A percentile compares a stretch with the other conserved stretches of the same genome.
Evolutionary conservation across 2,113 vertebrate species (phyloP).

Genomic region (Misgurnus anguillicaudatus): DNA sequence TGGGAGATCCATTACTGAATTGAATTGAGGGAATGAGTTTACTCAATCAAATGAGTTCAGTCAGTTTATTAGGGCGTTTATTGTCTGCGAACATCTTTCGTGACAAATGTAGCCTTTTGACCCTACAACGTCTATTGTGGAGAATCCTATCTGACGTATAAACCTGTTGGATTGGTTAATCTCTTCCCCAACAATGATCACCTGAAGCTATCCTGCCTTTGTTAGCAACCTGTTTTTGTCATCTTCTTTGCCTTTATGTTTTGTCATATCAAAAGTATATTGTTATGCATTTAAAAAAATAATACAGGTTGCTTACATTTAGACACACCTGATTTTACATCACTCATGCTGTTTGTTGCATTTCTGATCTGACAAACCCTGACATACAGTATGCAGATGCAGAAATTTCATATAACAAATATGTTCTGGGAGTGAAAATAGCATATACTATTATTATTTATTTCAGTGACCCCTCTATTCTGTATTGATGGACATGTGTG

Average conservation of each 20-base stretch:
- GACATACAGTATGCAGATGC: too few species aligned
- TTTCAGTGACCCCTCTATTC: too few species aligned
- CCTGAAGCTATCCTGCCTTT: not conserved
- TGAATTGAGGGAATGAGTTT: too few species aligned
- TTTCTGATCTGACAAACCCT: slow-evolving; percentile 14
- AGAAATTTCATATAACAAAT: too few species aligned
- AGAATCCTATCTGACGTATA: slow-evolving; percentile 15
- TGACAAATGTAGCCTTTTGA: slow-evolving; percentile 40
- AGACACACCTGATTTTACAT: not conserved
- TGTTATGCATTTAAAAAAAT: not conserved
- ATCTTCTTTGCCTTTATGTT: not conserved
- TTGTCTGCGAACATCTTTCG: not conserved
- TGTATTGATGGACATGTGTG: too few species aligned
- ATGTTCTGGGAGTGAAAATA: too few species aligned
- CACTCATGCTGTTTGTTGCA: not conserved
- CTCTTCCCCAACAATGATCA: not conserved
- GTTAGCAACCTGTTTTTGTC: not conserved
- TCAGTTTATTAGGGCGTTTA: not conserved
- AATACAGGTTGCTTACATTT: not conserved
- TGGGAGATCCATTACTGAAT: too few species aligned
- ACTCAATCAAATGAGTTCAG: too few species aligned
- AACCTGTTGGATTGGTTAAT: slow-evolving; percentile 16
- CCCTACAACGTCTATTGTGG: slow-evolving; percentile 16
- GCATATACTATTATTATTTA: too few species aligned
- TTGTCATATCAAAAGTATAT: not conserved